phyloP scores from a whole-genome alignment of 2,888 invertebrate genomes.

The Hipparchia semele region DNA sequence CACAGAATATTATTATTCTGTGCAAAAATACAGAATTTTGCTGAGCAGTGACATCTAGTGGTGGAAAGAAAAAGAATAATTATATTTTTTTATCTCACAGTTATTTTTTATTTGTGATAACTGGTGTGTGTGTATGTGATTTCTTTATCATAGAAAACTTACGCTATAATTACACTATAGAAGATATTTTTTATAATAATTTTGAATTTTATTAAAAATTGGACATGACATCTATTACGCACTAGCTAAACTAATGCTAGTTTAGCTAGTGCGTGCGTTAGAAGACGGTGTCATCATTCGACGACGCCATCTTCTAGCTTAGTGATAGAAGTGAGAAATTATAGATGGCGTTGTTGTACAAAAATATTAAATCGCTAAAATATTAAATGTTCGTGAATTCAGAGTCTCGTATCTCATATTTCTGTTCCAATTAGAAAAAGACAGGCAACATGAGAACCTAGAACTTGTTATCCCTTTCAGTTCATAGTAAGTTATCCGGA shows the following conservation, averaged over 20 bases:
- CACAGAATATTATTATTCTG: too few relatives aligned
- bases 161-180: too few relatives aligned
- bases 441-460: constrained; percentile 12
- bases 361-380: not conserved
- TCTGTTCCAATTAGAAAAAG: constrained; percentile 22
- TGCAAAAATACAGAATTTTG: not conserved
- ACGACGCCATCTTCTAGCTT: not conserved
- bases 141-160: too few relatives aligned
- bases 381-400: not conserved
- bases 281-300: not conserved
- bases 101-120: too few relatives aligned
- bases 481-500: constrained; percentile 29
- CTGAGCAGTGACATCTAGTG: constrained; percentile 10
- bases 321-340: not conserved
- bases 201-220: too few relatives aligned
- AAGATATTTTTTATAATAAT: too few relatives aligned
- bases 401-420: constrained; percentile 1
- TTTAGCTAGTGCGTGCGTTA: too few relatives aligned
- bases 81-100: too few relatives aligned
- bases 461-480: constrained; percentile 26
- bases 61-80: not conserved
- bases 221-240: not conserved
- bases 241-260: not conserved
- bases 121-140: too few relatives aligned
- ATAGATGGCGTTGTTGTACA: constrained; percentile 18